These are phyloP conservation scores for Prunella himalayana DNA, from an alignment of 2,113 vertebrate species.

Conservation along the genomic window DNA sequence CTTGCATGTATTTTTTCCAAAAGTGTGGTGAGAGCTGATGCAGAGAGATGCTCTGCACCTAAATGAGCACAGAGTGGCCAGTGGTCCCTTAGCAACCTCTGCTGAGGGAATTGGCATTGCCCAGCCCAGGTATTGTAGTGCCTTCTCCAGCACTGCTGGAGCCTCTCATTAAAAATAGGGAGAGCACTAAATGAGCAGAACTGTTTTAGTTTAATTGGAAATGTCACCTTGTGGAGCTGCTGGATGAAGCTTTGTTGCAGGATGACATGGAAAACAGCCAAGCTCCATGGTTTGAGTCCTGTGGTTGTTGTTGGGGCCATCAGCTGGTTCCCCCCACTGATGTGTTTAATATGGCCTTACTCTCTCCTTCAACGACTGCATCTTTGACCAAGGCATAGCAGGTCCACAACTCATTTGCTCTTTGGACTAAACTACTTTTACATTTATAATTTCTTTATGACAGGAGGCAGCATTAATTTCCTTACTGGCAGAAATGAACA, in stretches of 20 bases:
- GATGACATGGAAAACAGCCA: neutral
- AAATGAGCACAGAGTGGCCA: neutral
- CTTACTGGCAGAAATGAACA: neutral
- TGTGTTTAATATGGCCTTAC: neutral
- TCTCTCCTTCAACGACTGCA: neutral
- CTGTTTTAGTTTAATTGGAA: neutral
- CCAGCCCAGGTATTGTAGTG: neutral
- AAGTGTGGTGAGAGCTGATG: neutral
- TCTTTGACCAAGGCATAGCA: neutral
- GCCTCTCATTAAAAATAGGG: neutral
- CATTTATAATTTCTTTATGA: neutral
- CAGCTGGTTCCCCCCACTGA: neutral
- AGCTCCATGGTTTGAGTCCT: neutral
- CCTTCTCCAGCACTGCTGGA: neutral
- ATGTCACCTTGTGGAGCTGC: neutral
- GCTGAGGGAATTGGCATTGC: neutral
- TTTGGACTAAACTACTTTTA: neutral
- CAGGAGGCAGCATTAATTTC: constrained; percentile 4
- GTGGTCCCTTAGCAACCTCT: neutral
- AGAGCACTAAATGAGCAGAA: neutral
- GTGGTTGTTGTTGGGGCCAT: neutral
- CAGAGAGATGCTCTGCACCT: neutral
- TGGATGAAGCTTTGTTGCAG: neutral
- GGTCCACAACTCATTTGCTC: neutral
- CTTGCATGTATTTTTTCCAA: neutral